Evolutionary conservation across 2,888 invertebrate genomes (phyloP), one percentile per base, ranked within the genome.

Genomic region (Watsonalla binaria): DNA sequence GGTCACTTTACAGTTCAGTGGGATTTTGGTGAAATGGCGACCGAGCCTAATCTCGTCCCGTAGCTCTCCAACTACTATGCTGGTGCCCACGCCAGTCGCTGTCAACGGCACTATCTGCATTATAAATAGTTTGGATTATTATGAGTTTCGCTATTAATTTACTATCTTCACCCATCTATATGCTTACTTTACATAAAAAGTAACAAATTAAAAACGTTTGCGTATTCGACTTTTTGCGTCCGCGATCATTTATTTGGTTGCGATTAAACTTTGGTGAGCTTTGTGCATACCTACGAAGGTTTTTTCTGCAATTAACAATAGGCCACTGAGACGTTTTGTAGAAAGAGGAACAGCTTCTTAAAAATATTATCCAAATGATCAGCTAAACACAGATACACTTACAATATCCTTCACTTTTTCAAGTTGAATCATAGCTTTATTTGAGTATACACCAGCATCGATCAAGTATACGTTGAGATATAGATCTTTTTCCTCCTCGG

Each of bases 81-180:
- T 93, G 0, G 93, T 93, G 5, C 95, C 95, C 47, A 92, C 80
- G 9, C 95, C 95, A 57, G 89, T 90, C 0, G 93, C 94, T 35
- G 84, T 84, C 45, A 95, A 67, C 6, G 92, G 87, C 13, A 90
- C 80, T 46, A 82, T 58, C 87, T 88, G 11, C 11, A 42, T 11
- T 0, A 11, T 8, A 8, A 37, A 37, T 24, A 2, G 24, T 24
- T 24, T 24, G 4, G 24, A 24, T 24, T 24, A 24, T 24, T 24
- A 24, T 24, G 24, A 24, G 24, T 24, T 24, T 24, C 24, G 24
- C 24, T 24, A 24, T 24, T 24, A 24, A 24, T 24, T 24, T 24
- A 24, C 24, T 24, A 2, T 4, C 24, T 4, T 24, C 4, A 24
- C 24, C 24, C 24, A 4, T n/a, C n/a, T n/a, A 4, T 24, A 24